Conservation (phyloP, 2,113 vertebrate genomes). For the Protobothrops flavoviridis region DNA sequence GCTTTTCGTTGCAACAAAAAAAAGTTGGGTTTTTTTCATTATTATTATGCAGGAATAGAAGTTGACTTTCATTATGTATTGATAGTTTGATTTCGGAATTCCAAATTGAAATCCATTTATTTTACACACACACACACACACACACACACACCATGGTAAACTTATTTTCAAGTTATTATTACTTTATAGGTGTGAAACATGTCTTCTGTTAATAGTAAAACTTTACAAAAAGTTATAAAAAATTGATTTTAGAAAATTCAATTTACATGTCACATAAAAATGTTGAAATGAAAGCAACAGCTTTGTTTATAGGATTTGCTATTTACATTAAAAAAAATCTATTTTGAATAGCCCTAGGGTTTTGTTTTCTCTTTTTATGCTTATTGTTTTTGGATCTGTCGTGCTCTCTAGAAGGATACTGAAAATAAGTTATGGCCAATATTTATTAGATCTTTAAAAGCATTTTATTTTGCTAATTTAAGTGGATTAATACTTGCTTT, state of each 20-base stretch:
- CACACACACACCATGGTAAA: no score
- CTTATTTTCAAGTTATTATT: no score
- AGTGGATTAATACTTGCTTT: neutral
- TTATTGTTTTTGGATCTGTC: neutral
- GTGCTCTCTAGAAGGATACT: neutral
- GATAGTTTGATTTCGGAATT: neutral
- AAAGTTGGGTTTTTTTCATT: neutral
- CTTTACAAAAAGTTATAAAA: neutral
- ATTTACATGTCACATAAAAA: neutral
- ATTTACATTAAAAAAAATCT: neutral
- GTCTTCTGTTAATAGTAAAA: neutral
- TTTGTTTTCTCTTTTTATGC: neutral
- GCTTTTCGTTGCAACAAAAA: neutral
- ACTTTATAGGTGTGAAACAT: neutral
- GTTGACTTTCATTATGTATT: constrained; percentile 48
- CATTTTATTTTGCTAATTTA: neutral
- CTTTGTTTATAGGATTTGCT: neutral
- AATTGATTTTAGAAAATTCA: neutral
- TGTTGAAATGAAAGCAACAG: neutral
- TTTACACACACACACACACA: neutral
- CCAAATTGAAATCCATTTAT: neutral
- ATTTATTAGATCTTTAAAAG: neutral
- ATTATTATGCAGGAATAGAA: constrained; percentile 59
- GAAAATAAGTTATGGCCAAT: neutral
- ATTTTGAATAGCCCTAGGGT: neutral